A percentile compares a stretch with the other conserved stretches of the same genome.
phyloP scores from a whole-genome alignment of 2,888 invertebrate genomes.

The Lasioglossum oenotherae region DNA sequence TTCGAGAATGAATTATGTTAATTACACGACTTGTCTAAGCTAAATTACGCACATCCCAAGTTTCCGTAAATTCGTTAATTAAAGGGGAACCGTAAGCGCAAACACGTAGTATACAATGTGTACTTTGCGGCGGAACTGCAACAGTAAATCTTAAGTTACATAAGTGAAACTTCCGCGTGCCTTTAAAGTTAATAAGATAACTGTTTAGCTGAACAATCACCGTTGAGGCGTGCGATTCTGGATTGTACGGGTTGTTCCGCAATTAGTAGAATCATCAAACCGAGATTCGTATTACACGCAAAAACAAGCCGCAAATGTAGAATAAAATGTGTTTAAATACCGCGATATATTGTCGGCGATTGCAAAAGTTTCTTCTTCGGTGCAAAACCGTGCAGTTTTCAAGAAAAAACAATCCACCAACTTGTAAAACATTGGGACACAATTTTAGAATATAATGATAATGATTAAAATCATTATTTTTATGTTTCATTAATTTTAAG shows the following conservation, averaged over 20 bases:
- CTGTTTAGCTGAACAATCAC: constrained; percentile 36
- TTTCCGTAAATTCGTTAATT: constrained; percentile 60
- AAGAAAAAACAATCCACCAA: background rate
- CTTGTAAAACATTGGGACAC: background rate
- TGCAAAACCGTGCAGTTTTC: no score
- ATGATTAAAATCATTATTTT: no score
- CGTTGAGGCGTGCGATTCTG: background rate
- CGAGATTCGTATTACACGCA: no score
- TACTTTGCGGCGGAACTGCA: constrained; percentile 34
- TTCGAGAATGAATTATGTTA: constrained; percentile 57
- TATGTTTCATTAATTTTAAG: no score
- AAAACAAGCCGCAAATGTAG: background rate
- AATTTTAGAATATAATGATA: background rate
- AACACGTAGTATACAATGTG: constrained; percentile 45
- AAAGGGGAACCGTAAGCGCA: constrained; percentile 52
- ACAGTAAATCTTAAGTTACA: constrained; percentile 57
- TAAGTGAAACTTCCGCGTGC: constrained; percentile 47
- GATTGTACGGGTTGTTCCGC: background rate
- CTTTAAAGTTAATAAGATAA: constrained; percentile 41
- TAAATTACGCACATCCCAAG: constrained; percentile 49
- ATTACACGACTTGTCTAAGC: constrained; percentile 50
- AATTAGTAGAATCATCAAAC: background rate
- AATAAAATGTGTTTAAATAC: background rate
- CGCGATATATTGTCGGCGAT: no score
- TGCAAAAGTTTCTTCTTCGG: background rate